phyloP scores from a whole-genome alignment of 2,113 vertebrate genomes.

The Gobius niger region DNA sequence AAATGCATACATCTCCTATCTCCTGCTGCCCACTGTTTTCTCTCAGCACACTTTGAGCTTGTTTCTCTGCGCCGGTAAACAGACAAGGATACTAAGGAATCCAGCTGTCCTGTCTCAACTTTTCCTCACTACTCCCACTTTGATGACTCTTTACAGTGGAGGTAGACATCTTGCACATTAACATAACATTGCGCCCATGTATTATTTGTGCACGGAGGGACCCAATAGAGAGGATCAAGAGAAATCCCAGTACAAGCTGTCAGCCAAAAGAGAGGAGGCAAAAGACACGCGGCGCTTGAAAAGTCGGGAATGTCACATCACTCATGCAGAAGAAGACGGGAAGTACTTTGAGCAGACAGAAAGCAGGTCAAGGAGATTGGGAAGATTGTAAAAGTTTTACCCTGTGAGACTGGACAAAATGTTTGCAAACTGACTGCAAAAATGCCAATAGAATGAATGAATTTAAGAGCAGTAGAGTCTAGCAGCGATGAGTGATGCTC shows the following conservation, averaged over 20 bases:
- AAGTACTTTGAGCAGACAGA: constrained; percentile 32
- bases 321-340: constrained; percentile 60
- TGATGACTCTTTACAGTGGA: constrained; percentile 65
- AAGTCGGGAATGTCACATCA: constrained; percentile 57
- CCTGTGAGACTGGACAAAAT: constrained; percentile 1
- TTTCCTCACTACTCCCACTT: constrained; percentile 59
- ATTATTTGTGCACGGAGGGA: constrained; percentile 67
- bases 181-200: constrained; percentile 68
- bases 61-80: constrained; percentile 41
- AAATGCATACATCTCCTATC: constrained; percentile 37
- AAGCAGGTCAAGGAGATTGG: constrained; percentile 50
- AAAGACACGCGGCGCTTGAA: constrained; percentile 39
- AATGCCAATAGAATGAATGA: not conserved
- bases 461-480: not conserved
- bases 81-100: constrained; percentile 65
- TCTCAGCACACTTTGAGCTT: constrained; percentile 37
- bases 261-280: constrained; percentile 45
- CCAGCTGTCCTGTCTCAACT: constrained; percentile 71
- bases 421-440: not conserved
- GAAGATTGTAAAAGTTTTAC: constrained; percentile 33
- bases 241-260: constrained; percentile 63
- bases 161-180: constrained; percentile 73
- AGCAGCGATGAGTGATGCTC: no score
- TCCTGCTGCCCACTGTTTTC: constrained; percentile 38
- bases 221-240: constrained; percentile 38